A percentile compares a stretch with the other conserved stretches of the same genome.
phyloP scores from a whole-genome alignment of 2,888 invertebrate genomes.

The Venustoraphidia nigricollis region DNA sequence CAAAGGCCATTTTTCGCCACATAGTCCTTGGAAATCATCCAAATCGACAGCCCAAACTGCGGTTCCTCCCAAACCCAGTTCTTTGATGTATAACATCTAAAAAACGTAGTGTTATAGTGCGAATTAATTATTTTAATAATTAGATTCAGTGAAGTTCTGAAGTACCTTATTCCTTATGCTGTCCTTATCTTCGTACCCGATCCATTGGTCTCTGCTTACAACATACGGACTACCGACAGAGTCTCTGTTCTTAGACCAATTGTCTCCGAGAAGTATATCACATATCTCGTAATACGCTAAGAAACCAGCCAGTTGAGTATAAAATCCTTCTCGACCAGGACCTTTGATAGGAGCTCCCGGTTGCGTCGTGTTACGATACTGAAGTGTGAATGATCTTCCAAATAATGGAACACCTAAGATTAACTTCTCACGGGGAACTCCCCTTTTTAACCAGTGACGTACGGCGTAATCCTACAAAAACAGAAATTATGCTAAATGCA shows the following conservation, averaged over 20 bases:
- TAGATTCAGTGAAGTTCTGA: not conserved
- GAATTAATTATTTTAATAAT: not conserved
- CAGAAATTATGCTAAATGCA: constrained; percentile 1
- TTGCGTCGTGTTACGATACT: constrained; percentile 31
- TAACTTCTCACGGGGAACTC: constrained; percentile 48
- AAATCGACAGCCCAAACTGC: constrained; percentile 57
- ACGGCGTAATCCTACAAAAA: constrained; percentile 45
- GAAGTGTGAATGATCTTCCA: constrained; percentile 54
- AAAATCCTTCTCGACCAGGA: constrained; percentile 47
- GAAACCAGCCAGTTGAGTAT: constrained; percentile 50
- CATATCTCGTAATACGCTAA: constrained; percentile 60
- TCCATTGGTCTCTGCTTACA: constrained; percentile 61
- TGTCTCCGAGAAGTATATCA: constrained; percentile 23
- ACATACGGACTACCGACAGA: constrained; percentile 48
- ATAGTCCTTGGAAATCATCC: constrained; percentile 67
- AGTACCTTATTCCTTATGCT: constrained; percentile 49
- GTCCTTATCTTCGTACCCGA: constrained; percentile 57
- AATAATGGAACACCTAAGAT: constrained; percentile 59
- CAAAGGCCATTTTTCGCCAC: constrained; percentile 53
- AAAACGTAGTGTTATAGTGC: constrained; percentile 11
- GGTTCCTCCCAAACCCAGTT: constrained; percentile 49
- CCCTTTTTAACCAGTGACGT: constrained; percentile 45
- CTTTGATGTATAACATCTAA: constrained; percentile 46
- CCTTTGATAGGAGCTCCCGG: constrained; percentile 43
- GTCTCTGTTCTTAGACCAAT: constrained; percentile 29